A percentile compares a stretch with the other conserved stretches of the same genome.
Evolutionary conservation across 2,113 vertebrate species (phyloP).

Genomic region (Sylvietta virens): DNA sequence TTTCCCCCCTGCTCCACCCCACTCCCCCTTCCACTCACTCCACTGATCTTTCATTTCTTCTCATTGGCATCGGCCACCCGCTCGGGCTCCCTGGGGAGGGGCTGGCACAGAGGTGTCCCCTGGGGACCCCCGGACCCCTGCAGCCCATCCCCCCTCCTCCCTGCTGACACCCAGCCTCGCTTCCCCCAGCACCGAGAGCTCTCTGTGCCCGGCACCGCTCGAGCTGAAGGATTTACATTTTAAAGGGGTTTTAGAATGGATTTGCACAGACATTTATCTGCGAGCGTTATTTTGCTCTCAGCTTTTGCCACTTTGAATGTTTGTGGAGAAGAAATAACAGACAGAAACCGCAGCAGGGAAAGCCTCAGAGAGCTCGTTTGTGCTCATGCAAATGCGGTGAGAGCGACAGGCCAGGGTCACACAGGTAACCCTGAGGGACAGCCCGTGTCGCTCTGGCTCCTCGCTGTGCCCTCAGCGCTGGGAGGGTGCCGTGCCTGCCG

Average conservation of each 20-base stretch:
- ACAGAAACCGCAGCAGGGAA: background rate
- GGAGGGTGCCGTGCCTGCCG: background rate
- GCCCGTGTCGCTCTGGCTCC: rapidly evolving
- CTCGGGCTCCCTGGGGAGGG: background rate
- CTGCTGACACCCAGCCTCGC: rapidly evolving
- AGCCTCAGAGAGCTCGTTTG: background rate
- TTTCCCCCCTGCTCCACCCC: rapidly evolving
- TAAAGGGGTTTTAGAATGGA: background rate
- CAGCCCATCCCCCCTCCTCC: rapidly evolving
- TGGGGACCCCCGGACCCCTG: background rate
- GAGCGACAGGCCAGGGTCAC: background rate
- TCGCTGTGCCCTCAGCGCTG: rapidly evolving
- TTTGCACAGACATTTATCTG: background rate
- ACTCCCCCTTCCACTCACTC: background rate
- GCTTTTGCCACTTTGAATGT: background rate
- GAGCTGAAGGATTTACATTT: background rate
- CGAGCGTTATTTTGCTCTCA: background rate
- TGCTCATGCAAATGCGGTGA: background rate
- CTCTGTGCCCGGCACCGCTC: background rate
- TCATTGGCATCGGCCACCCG: rapidly evolving
- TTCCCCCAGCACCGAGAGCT: rapidly evolving
- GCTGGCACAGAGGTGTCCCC: background rate
- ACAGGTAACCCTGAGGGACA: rapidly evolving
- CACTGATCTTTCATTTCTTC: background rate
- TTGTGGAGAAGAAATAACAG: background rate